Evolutionary conservation across 2,113 vertebrate species (phyloP), one percentile per base, ranked within the genome.

Genomic region (Nycticryphes semicollaris): DNA sequence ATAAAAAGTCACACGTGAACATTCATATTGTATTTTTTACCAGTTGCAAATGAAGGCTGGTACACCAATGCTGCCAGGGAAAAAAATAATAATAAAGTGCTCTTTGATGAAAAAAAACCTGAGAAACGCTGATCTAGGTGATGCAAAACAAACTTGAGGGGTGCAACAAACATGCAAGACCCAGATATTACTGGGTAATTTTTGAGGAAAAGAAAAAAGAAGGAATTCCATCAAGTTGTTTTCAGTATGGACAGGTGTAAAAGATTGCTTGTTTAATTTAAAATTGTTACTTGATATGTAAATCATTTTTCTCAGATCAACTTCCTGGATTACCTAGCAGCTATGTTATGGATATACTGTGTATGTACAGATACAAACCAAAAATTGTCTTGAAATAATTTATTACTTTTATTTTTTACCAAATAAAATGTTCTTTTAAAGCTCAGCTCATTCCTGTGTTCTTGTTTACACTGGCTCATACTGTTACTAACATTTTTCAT

Each of bases 331-430:
- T 93, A 53, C 69, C 79, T 69, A 89, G 73, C 57, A 94, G n/a
- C 86, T 92, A 15, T 96, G 69, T 79, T 68, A 91, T 24, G 35
- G 64, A 56, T 89, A 57, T 87, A 89, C 76, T 62, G 31, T 93
- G 48, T 95, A 62, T 92, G 90, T 87, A 92, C 57, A 93, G 59
- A 82, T 92, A 60, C 66, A 92, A 96, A 45, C 56, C 56, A 79
- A 93, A 96, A 94, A 50, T 51, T 93, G 48, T 63, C 77, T 84
- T 82, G 57, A 96, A 94, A 94, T 97, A 96, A 97, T 96, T 97
- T 97, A 97, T 97, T 97, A 74, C 63, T 30, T 94, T 57, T 92
- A 74, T 95, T 96, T 97, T 97, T 94, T 94, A 97, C 84, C 94
- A 96, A 97, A 95, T 97, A 96, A 96, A 97, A 80, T 84, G 59